Base-by-base conservation (phyloP, 2,113 vertebrate species). In the Leiothrix lutea region DNA sequence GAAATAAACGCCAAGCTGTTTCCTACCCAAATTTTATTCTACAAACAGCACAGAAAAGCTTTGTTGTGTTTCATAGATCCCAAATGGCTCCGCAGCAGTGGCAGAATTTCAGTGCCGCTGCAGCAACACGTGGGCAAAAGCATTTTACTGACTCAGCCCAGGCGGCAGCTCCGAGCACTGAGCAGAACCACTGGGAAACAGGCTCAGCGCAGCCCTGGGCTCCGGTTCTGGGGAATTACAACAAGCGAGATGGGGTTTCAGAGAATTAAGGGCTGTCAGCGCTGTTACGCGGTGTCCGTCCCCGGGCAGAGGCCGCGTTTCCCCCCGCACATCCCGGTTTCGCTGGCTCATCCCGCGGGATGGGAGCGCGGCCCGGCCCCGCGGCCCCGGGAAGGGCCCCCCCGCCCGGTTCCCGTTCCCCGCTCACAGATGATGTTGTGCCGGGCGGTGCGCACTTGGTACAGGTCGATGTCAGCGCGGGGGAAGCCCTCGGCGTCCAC, bases 401-500 rank as follows among this genome's bases (percentile, higher is more conserved):
- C 72, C 72, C 53, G 62, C 38, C 54, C 73, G 47, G 24, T 4
- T 5, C 92, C 74, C 85, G 74, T 2, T 56, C 89, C 78, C 35
- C 87, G 92, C 99, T 98, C 97, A 99, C 99, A 99, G 91, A 98
- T 97, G 47, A 99, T 99, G 80, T 97, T 99, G 98, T 99, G 99
- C 78, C 99, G 98, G 4, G 99, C 99, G 2, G 97, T 98, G 66
- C 99, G 98, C 78, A 99, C 98, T 97, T 99, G 98, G 95, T 99
- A 99, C 45, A 99, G 58, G 82, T 99, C 99, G 70, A 99, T 97
- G 71, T 99, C 99, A 3, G 97, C 94, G 18, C 99, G 98, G 31
- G 99, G 99, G 47, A 97, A 99, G 4, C 98, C 99, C 73, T 99
- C 99, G 0, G 87, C 94, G 65, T 99, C 99, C 22, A 99, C 98